Base-by-base conservation (phyloP, 2,888 invertebrate species). In the Protula sp. region DNA sequence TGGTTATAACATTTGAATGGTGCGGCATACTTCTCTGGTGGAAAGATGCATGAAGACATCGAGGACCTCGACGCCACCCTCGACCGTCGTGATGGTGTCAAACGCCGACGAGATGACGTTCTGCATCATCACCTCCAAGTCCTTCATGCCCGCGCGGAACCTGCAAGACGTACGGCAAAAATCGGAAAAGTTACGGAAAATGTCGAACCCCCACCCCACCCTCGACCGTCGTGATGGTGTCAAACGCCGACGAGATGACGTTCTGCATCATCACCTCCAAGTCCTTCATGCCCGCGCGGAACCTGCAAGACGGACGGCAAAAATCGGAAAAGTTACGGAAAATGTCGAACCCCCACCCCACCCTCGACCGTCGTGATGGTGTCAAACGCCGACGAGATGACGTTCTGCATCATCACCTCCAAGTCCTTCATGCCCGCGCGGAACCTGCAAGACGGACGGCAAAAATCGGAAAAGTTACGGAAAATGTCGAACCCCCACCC, bases 21-120 rank as follows among this genome's bases (percentile, higher is more conserved):
- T n/a, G n/a, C n/a, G n/a, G n/a, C n/a, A n/a, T n/a, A 78, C 82
- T 74, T 82, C 87, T 57, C 92, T 85, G 66, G 87, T 87, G 0
- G 89, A 87, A 71, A 90, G 91, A 75, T 89, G 89, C 74, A 89
- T 86, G 70, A 92, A 86, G 0, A 88, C 87, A 69, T 87, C 89
- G 3, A 94, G 82, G 1, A 89, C 85, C 63, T 90, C 87, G 5
- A 94, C 85, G 0, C 88, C 90, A 72, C 92, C 90, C 70, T 90
- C 90, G 0, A 92, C 87, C 67, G 90, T 90, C 56, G 87, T 88
- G 4, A 91, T 86, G 4, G 87, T 86, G 67, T 88, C 87, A 75
- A 93, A 93, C 0, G 90, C 88, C 0, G 87, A 86, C 53, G 87
- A 86, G 47, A 91, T 87, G 4, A 92, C 83, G 74, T 92, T 92